Base-by-base conservation (phyloP, 2,888 invertebrate genomes). In the Phalera bucephala region DNA sequence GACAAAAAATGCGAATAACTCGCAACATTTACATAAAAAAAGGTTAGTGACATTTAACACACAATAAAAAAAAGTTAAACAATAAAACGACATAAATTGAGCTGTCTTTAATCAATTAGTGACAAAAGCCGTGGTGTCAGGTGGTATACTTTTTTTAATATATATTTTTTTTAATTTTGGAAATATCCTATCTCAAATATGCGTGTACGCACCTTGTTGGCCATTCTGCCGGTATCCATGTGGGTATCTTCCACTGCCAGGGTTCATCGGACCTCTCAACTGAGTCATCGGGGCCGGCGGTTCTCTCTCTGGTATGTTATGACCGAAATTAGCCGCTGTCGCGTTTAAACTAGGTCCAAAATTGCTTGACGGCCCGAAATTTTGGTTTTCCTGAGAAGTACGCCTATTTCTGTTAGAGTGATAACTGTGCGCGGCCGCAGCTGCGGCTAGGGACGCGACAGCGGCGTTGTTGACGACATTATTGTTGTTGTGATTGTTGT, bases 401-500 rank as follows among this genome's bases (percentile, higher is more conserved):
- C 89, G 72, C 48, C 89, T 72, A 38, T 86, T 86, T 65, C 89
- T 82, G 60, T 88, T 86, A 2, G 86, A 72, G 31, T 89, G 90
- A 53, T 89, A 90, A 66, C 79, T 82, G 36, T 89, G 89, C 0
- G 90, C 90, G 1, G 90, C 90, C 0, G 90, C 90, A 3, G 88
- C 89, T 6, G 89, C 87, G 1, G 90, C 90, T 28, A 90, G 68
- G 0, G 90, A 85, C 1, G 90, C 90, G 8, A 90, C 90, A 31
- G 88, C 82, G 43, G 90, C 87, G 70, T 90, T 85, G 73, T 91
- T 90, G 50, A 91, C 80, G 14, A 90, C 86, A 42, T 91, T 89
- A 67, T 90, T 85, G 78, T 91, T 85, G 74, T 88, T 82, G 64
- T 91, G 84, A 60, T 91, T 86, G 74, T 91, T 85, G 82, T 91